Percentiles rank a stretch among this genome's conserved stretches.
Evolutionary conservation across 2,888 invertebrate genomes (phyloP).

Genomic region (Rhynchonema sp.): DNA sequence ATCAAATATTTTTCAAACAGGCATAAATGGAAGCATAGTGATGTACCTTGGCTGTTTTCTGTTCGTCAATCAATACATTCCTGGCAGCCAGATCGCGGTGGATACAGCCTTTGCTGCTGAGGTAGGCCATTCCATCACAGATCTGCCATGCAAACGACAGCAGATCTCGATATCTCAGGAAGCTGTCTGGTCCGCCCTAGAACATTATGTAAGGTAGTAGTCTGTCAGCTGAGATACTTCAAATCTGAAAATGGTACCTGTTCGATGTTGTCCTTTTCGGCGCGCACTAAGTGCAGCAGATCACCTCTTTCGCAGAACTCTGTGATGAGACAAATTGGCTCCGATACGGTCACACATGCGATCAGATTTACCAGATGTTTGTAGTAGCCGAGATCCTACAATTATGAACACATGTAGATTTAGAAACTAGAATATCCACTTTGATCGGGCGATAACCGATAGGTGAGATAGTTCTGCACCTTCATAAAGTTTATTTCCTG

Average conservation of each 20-base stretch:
- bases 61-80: not conserved
- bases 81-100: slow-evolving; percentile 1
- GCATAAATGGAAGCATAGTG: too few species aligned
- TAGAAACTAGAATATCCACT: too few species aligned
- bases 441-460: too few species aligned
- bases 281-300: not conserved
- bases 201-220: too few species aligned
- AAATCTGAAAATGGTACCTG: not conserved
- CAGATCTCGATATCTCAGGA: not conserved
- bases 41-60: not conserved
- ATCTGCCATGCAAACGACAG: slow-evolving; percentile 1
- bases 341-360: not conserved
- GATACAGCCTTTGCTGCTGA: not conserved
- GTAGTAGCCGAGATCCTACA: not conserved
- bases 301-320: slow-evolving; percentile 1
- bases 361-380: not conserved
- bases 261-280: not conserved
- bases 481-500: slow-evolving; percentile 22
- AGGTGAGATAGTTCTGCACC: not conserved
- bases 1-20: too few species aligned
- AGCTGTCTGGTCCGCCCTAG: not conserved
- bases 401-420: too few species aligned
- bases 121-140: not conserved
- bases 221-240: too few species aligned
- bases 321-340: not conserved